These are phyloP conservation scores for Corydoras sp. DNA, from an alignment of 2,113 vertebrate species.

Conservation along the genomic window DNA sequence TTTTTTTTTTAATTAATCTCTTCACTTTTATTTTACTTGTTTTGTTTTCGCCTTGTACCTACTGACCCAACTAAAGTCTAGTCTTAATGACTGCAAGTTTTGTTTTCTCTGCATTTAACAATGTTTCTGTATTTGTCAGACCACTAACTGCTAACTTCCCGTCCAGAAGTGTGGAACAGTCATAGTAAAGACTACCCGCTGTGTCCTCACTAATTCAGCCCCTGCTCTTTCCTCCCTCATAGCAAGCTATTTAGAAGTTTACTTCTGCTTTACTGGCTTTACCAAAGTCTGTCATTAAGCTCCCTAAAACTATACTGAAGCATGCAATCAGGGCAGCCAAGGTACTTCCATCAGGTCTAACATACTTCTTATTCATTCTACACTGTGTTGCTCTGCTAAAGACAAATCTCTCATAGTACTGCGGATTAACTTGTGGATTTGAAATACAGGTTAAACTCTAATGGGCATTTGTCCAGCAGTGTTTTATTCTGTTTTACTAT, in stretches of 20 bases:
- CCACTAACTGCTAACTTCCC: conserved; percentile 43
- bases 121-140: conserved; percentile 36
- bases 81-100: conserved; percentile 3
- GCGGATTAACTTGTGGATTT: too few species aligned
- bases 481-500: too few species aligned
- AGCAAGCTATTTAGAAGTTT: conserved; percentile 99
- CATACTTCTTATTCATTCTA: conserved; percentile 22
- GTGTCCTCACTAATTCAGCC: conserved; percentile 73
- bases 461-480: too few species aligned
- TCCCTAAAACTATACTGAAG: conserved; percentile 98
- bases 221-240: conserved; percentile 78
- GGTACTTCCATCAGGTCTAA: conserved; percentile 78
- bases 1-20: neutral
- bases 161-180: conserved; percentile 12
- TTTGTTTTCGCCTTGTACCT: neutral
- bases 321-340: conserved; percentile 96
- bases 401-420: too few species aligned
- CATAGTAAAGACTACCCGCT: conserved; percentile 44
- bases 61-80: neutral
- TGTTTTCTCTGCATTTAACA: conserved; percentile 37
- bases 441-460: too few species aligned
- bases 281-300: conserved; percentile 97
- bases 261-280: conserved; percentile 94
- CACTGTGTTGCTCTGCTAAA: too few species aligned
- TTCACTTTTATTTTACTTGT: neutral